Evolutionary conservation across 2,888 invertebrate genomes (phyloP).

Genomic region (Harpagoxenus sublaevis): DNA sequence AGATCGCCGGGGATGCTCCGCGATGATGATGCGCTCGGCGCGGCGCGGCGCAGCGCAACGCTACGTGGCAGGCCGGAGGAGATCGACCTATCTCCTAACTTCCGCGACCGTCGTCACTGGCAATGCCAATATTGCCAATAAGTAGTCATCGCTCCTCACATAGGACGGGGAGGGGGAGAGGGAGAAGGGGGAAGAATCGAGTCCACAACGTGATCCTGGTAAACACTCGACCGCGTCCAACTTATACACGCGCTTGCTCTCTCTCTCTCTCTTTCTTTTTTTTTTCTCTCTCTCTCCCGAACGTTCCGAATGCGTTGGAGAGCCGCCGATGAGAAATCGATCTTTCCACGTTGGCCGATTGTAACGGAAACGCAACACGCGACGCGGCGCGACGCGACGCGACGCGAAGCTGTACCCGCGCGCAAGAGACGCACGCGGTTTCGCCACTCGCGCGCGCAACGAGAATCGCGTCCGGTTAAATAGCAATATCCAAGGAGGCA

Average conservation of each 20-base stretch:
- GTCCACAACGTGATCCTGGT: constrained; percentile 44
- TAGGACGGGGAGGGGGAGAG: neutral
- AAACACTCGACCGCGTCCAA: constrained; percentile 49
- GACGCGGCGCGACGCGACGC: constrained; percentile 5
- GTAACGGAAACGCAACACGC: constrained; percentile 14
- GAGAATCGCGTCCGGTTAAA: neutral
- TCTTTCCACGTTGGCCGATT: constrained; percentile 15
- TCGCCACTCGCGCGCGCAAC: constrained; percentile 14
- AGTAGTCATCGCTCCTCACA: constrained; percentile 56
- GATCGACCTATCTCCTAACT: constrained; percentile 25
- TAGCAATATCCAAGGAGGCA: neutral
- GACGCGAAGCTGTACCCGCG: constrained; percentile 43
- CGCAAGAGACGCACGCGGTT: constrained; percentile 53
- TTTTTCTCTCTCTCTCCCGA: constrained; percentile 6
- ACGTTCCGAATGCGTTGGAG: neutral
- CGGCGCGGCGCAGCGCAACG: constrained; percentile 24
- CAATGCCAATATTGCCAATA: neutral
- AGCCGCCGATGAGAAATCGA: constrained; percentile 18
- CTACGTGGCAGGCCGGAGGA: constrained; percentile 16
- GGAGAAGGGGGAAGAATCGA: neutral
- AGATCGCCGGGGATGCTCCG: constrained; percentile 50
- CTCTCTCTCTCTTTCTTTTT: neutral
- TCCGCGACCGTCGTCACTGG: constrained; percentile 54
- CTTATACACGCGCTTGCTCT: constrained; percentile 54
- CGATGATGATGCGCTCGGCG: constrained; percentile 60